Evolutionary conservation across 2,113 vertebrate genomes (phyloP).

Genomic region (Erythrocercus mccallii): DNA sequence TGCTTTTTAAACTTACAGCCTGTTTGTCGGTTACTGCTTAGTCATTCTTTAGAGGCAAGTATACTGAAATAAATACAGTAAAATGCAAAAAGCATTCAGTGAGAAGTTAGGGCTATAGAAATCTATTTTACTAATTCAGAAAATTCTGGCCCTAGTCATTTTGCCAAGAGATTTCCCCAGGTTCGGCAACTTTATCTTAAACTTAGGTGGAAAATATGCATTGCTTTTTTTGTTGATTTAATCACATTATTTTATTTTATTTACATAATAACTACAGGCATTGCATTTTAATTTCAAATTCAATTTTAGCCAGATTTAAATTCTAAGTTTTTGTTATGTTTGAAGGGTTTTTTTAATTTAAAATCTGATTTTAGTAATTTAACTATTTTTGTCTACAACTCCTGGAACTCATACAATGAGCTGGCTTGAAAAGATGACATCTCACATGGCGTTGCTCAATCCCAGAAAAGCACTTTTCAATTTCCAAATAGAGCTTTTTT

Average conservation of each 20-base stretch:
- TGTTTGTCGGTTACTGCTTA: not conserved
- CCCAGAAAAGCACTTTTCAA: not conserved
- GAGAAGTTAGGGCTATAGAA: not conserved
- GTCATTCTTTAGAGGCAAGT: not conserved
- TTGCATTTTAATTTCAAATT: not conserved
- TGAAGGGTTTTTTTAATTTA: not conserved
- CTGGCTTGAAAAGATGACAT: not conserved
- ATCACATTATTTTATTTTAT: not conserved
- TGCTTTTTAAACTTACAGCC: not conserved
- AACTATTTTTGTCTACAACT: not conserved
- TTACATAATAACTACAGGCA: not conserved
- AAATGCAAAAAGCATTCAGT: not conserved
- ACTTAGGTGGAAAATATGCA: not conserved
- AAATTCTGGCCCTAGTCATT: not conserved
- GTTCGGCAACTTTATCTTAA: not conserved
- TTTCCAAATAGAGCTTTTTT: not conserved
- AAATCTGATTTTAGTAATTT: not conserved
- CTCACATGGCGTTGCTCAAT: not conserved
- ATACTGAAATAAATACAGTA: not conserved
- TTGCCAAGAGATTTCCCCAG: not conserved
- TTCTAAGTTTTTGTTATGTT: not conserved
- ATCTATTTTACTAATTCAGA: not conserved
- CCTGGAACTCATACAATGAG: not conserved
- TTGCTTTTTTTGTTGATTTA: not conserved
- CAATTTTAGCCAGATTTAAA: not conserved